Conservation (phyloP, 1,140 invertebrate species). For the Andricus grossulariae region DNA sequence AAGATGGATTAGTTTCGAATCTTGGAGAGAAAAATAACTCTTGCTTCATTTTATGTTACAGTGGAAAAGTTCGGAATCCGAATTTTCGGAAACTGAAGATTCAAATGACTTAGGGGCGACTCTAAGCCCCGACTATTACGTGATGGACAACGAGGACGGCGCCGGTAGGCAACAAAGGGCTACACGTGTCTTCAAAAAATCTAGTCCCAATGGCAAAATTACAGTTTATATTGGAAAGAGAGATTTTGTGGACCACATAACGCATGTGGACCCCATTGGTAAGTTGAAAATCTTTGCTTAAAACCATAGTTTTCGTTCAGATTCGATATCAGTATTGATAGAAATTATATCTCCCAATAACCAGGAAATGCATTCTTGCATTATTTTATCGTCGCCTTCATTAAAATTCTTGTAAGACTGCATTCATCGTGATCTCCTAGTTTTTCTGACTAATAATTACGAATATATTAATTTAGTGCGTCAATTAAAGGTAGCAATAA, state of each 20-base stretch:
- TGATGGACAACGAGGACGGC: slow-evolving; percentile 68
- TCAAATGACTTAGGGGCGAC: slow-evolving; percentile 15
- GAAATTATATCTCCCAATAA: too few relatives aligned
- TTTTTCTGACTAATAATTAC: background rate
- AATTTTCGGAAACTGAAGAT: slow-evolving; percentile 12
- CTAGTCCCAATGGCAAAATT: slow-evolving; percentile 96
- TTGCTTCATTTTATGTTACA: slow-evolving; percentile 2
- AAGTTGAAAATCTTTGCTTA: slow-evolving; percentile 64
- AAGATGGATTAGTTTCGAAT: too few relatives aligned
- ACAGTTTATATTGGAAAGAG: slow-evolving; percentile 98
- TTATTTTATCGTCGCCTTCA: background rate
- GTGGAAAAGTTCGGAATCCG: slow-evolving; percentile 23
- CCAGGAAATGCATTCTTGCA: too few relatives aligned
- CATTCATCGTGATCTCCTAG: background rate
- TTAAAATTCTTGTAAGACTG: background rate
- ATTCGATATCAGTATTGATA: slow-evolving; percentile 6
- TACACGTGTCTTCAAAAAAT: slow-evolving; percentile 93
- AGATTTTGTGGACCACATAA: slow-evolving; percentile 98
- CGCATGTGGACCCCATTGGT: slow-evolving; percentile 97
- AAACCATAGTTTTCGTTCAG: background rate
- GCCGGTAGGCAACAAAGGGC: slow-evolving; percentile 65
- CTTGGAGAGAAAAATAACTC: too few relatives aligned
- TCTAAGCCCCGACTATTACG: slow-evolving; percentile 40
- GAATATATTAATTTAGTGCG: too few relatives aligned
- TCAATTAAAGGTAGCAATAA: too few relatives aligned